A percentile compares a stretch with the other conserved stretches of the same genome.
phyloP scores from a whole-genome alignment of 2,888 invertebrate genomes.

The Caenorhabditis virilis region DNA sequence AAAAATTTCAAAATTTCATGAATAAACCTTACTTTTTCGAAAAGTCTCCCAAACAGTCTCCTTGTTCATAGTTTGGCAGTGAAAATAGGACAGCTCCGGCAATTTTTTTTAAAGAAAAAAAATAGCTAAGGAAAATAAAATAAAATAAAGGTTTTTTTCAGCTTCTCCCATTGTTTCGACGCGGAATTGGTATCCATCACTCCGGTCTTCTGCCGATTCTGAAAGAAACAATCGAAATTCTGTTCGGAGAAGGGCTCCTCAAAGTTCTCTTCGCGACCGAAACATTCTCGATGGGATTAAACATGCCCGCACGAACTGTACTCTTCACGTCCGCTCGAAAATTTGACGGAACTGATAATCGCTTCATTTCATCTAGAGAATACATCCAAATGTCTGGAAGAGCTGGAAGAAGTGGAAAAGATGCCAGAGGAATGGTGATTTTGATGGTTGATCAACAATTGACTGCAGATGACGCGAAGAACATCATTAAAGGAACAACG shows the following conservation, averaged over 20 bases:
- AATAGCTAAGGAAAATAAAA: too few relatives aligned
- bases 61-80: too few relatives aligned
- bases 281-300: slow-evolving; percentile 99
- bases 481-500: slow-evolving; percentile 79
- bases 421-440: slow-evolving; percentile 93
- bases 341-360: slow-evolving; percentile 91
- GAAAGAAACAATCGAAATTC: slow-evolving; percentile 97
- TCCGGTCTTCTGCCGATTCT: slow-evolving; percentile 85
- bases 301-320: slow-evolving; percentile 99
- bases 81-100: too few relatives aligned
- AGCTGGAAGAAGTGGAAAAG: slow-evolving; percentile 87
- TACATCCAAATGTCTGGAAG: slow-evolving; percentile 99
- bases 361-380: slow-evolving; percentile 79
- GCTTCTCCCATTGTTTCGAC: slow-evolving; percentile 83
- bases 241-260: slow-evolving; percentile 94
- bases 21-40: too few relatives aligned
- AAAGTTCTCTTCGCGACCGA: slow-evolving; percentile 97
- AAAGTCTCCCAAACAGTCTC: too few relatives aligned
- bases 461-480: slow-evolving; percentile 73
- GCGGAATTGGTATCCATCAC: slow-evolving; percentile 99
- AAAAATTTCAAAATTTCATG: too few relatives aligned
- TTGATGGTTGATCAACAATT: slow-evolving; percentile 98
- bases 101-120: too few relatives aligned
- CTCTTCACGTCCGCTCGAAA: slow-evolving; percentile 92
- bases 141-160: too few relatives aligned